Evolutionary conservation across 2,113 vertebrate genomes (phyloP).

Genomic region (Notarius lentiginosus): DNA sequence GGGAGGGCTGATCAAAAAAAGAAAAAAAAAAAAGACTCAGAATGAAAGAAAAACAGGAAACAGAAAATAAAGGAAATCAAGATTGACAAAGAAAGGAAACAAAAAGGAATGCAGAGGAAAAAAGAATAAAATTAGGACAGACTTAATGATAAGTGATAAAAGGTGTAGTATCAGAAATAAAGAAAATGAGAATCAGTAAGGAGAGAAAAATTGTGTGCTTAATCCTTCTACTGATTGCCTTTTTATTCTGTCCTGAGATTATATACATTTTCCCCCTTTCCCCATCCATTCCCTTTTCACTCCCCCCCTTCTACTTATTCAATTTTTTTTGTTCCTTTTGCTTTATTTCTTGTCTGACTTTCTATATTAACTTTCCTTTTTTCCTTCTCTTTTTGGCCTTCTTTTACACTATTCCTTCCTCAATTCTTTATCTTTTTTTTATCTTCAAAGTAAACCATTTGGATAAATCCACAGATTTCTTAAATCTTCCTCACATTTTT

Average conservation of each 20-base stretch:
- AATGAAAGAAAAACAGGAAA: background rate
- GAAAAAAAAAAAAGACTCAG: background rate
- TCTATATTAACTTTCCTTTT: background rate
- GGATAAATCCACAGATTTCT: background rate
- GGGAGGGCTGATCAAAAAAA: too few species aligned
- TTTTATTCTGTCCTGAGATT: background rate
- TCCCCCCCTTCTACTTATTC: too few species aligned
- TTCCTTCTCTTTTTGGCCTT: background rate
- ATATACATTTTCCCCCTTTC: background rate
- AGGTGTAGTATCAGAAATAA: background rate
- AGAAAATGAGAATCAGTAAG: background rate
- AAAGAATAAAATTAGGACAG: background rate
- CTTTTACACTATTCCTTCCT: background rate
- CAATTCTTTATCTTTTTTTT: background rate
- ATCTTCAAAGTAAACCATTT: background rate
- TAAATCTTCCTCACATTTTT: background rate
- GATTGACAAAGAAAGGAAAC: accelerated
- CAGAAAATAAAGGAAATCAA: background rate
- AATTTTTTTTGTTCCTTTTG: background rate
- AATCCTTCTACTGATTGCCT: background rate
- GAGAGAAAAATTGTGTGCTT: background rate
- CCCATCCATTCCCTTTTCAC: background rate
- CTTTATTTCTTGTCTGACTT: background rate
- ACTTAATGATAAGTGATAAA: background rate
- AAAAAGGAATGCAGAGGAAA: background rate